Evolutionary conservation across 2,888 invertebrate species (phyloP), one percentile per base, ranked within the genome.

Genomic region (Chalcis sispes): DNA sequence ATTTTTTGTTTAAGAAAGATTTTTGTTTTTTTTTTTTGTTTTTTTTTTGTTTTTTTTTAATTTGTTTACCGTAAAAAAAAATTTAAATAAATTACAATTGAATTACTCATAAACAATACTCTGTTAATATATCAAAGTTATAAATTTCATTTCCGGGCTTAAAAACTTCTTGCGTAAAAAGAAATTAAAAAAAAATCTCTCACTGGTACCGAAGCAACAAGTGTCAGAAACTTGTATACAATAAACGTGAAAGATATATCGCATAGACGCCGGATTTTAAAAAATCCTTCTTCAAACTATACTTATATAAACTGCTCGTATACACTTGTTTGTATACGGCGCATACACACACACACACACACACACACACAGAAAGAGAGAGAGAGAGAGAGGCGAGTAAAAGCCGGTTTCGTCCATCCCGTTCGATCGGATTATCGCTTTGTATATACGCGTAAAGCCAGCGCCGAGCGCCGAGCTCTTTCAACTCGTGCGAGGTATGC

Each of bases 391-490:
- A 42, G n/a, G n/a, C 18, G 42, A 7, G 25, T 42, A 18, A 70
- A 13, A 67, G 72, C 75, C 75, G 72, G 76, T 69, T 72, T 52
- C 20, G 40, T 64, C 40, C 52, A 65, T 77, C 67, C 77, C 69
- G 77, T 70, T 72, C 77, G 73, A 77, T 74, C 72, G 59, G 72
- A 72, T 66, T 59, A 72, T 67, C 56, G 50, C 61, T 72, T 27
- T 75, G 25, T 61, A 3, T 50, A n/a, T n/a, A n/a, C n/a, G 8
- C 25, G 27, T 23, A 56, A 50, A 27, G 20, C 32, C 61, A 59
- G 48, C 61, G 42, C 65, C 67, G 71, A 42, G 65, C 64, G 36
- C 67, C 69, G 75, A 69, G 75, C n/a, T n/a, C n/a, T n/a, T n/a
- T n/a, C n/a, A n/a, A n/a, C n/a, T n/a, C n/a, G n/a, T n/a, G n/a